These are phyloP conservation scores for Crocodylus rhombifer DNA, from an alignment of 2,797 vertebrate genomes.

Conservation along the genomic window DNA sequence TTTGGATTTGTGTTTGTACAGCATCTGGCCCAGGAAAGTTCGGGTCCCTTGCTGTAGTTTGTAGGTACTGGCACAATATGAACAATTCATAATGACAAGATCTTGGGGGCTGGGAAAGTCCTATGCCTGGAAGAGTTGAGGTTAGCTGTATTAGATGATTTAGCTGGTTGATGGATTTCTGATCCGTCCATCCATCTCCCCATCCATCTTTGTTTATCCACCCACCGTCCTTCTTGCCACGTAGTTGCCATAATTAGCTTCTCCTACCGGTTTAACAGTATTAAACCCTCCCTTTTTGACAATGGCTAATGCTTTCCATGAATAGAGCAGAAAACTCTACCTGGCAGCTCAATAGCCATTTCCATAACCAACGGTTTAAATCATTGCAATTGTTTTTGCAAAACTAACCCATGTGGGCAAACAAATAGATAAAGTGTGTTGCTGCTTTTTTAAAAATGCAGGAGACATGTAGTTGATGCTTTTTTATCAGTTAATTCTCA, in stretches of 20 bases:
- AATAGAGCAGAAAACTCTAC: fast-evolving
- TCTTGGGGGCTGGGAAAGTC: not conserved
- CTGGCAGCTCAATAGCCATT: not conserved
- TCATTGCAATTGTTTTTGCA: conserved; percentile 11
- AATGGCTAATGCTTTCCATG: not conserved
- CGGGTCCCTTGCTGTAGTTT: not conserved
- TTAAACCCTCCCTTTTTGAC: not conserved
- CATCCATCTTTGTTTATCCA: not conserved
- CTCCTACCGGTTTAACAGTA: not conserved
- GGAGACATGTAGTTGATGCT: not conserved
- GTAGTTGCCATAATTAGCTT: not conserved
- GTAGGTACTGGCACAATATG: not conserved
- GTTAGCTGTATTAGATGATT: not conserved
- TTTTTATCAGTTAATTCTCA: conserved; percentile 67
- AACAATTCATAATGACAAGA: not conserved
- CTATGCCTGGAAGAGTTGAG: not conserved
- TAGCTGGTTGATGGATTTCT: not conserved
- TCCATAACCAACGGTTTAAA: conserved; percentile 1
- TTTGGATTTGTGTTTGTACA: not conserved
- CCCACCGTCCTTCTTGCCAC: not conserved
- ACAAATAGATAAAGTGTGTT: not conserved
- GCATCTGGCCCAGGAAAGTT: not conserved
- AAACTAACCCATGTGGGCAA: not conserved
- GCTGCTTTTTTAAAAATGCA: conserved; percentile 28
- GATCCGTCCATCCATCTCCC: not conserved